Conservation (phyloP, 2,797 vertebrate genomes). For the Morus bassanus region DNA sequence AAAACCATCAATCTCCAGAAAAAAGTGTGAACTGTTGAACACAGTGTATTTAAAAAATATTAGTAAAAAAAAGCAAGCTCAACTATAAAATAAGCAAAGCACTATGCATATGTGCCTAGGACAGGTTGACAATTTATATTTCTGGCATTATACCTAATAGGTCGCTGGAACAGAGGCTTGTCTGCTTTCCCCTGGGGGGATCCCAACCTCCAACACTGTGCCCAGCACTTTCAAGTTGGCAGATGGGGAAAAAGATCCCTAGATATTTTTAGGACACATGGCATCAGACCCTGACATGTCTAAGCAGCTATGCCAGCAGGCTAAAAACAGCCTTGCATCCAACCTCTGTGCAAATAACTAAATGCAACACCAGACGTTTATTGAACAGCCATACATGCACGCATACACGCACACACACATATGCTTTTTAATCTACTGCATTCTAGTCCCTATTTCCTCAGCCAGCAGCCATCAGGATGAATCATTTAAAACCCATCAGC, state of each 20-base stretch:
- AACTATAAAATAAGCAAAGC: neutral
- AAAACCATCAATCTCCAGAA: slow-evolving; percentile 80
- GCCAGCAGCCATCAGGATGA: neutral
- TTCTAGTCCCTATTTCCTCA: neutral
- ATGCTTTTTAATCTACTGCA: neutral
- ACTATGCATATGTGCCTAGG: fast-evolving
- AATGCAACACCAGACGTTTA: neutral
- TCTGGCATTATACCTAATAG: neutral
- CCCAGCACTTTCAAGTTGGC: neutral
- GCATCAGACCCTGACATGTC: neutral
- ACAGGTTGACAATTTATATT: neutral
- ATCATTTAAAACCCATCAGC: neutral
- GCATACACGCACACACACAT: neutral
- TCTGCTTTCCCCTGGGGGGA: neutral
- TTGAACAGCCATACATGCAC: neutral
- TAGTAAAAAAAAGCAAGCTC: neutral
- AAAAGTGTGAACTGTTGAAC: slow-evolving; percentile 75
- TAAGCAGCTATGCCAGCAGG: neutral
- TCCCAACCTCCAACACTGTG: neutral
- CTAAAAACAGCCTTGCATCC: neutral
- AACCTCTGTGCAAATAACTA: neutral
- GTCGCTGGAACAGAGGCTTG: neutral
- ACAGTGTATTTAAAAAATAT: neutral
- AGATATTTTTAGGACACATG: neutral
- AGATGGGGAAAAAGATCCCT: neutral